phyloP scores from a whole-genome alignment of 2,888 invertebrate species.

The Scotopteryx bipunctaria region DNA sequence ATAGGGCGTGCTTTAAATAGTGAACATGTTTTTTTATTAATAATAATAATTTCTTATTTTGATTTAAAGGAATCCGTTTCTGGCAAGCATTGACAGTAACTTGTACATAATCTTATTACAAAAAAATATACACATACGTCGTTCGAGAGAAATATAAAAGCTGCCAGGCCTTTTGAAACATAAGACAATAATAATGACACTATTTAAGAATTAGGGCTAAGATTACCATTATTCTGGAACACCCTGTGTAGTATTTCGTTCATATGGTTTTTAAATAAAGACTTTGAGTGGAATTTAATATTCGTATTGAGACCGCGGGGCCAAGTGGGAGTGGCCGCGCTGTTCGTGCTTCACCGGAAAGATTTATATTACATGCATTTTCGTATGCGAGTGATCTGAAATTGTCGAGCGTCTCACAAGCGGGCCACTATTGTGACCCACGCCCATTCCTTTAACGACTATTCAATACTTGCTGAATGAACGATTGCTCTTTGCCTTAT shows the following conservation, averaged over 20 bases:
- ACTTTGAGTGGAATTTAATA: conserved; percentile 81
- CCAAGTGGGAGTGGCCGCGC: conserved; percentile 78
- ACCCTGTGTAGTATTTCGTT: conserved; percentile 51
- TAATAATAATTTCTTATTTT: no score
- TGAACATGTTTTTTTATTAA: no score
- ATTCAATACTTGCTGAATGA: conserved; percentile 81
- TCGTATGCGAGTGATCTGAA: conserved; percentile 80
- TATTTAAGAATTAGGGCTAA: no score
- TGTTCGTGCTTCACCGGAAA: conserved; percentile 81
- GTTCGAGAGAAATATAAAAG: no score
- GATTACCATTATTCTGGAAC: neutral
- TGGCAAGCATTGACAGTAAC: no score
- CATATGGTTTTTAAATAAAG: conserved; percentile 70
- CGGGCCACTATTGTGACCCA: conserved; percentile 66
- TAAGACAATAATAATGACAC: no score
- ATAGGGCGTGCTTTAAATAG: no score
- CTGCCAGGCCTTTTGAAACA: no score
- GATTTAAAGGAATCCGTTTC: no score
- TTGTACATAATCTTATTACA: no score
- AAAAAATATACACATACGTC: no score
- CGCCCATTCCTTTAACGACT: conserved; percentile 78
- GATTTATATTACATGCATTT: conserved; percentile 83
- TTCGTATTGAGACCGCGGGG: conserved; percentile 74
- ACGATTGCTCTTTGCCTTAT: conserved; percentile 79
- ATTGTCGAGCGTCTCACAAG: conserved; percentile 66